Evolutionary conservation across 2,797 vertebrate species (phyloP), one percentile per base, ranked within the genome.

Genomic region (Hippocampus kuda): DNA sequence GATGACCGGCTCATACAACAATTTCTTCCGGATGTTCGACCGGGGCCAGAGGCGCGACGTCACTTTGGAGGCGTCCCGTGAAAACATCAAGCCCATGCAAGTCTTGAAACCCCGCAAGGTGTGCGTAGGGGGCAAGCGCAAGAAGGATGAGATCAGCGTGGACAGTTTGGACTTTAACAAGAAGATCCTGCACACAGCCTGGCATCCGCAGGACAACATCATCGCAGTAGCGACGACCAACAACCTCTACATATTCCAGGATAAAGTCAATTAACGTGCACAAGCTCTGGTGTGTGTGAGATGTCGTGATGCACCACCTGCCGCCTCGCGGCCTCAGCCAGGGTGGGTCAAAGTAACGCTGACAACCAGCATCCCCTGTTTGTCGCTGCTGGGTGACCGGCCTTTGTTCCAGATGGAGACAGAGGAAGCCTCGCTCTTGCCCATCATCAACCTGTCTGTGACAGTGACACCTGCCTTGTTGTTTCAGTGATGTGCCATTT

Each of bases 241-340:
- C 94, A 99, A 99, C 93, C 94, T 99, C 92, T 99, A 99, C 93
- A 99, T 99, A 95, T 99, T 99, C 94, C 96, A 99, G 93, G 97
- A 98, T 88, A 97, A 98, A 92, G 91, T 95, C 83, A 98, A 96
- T 92, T 98, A 96, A 84, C 15, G 8, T 60, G 22, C 13, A 27
- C 22, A n/a, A 56, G n/a, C 20, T 48, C 42, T 11, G 70, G 69
- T 60, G 68, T 20, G 70, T 72, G 73, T 62, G 46, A 26, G 72
- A 77, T 42, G 30, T 68, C 42, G 61, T 18, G 49, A 44, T 53
- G 78, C 59, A 66, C 79, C 66, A 70, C 71, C 70, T 13, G 67
- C 75, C 71, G 78, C 73, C 69, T 64, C 46, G 67, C 69, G 60
- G 68, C 72, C 68, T 76, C 72, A 72, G 70, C 75, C 69, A 56